Evolutionary conservation across 2,113 vertebrate species (phyloP).

Genomic region (Trogon melanurus): DNA sequence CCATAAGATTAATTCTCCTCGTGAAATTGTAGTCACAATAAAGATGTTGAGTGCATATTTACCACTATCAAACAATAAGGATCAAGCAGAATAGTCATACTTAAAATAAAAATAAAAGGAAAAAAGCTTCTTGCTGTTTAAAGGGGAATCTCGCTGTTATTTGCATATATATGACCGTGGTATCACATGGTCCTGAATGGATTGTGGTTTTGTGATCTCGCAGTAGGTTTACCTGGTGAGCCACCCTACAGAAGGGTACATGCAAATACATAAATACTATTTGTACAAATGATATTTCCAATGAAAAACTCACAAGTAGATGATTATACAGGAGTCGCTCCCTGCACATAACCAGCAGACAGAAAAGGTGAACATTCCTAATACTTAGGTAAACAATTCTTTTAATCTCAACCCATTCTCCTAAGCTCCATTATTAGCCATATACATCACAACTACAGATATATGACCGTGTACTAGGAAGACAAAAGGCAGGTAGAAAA

Average conservation of each 20-base stretch:
- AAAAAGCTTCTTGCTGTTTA: not conserved
- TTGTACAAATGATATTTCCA: not conserved
- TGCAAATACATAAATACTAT: not conserved
- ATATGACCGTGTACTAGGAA: not conserved
- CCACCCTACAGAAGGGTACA: not conserved
- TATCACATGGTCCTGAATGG: not conserved
- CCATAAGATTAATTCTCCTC: not conserved
- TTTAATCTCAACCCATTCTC: not conserved
- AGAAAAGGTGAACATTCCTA: not conserved
- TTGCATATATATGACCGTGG: not conserved
- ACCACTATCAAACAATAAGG: not conserved
- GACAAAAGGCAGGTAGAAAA: constrained; percentile 45
- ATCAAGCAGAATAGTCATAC: not conserved
- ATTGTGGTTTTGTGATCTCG: rapidly evolving
- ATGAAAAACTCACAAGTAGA: not conserved
- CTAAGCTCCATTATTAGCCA: not conserved
- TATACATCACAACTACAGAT: not conserved
- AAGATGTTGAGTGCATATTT: not conserved
- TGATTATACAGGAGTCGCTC: not conserved
- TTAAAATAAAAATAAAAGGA: not conserved
- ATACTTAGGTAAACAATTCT: not conserved
- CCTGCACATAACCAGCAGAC: not conserved
- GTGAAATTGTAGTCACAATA: not conserved
- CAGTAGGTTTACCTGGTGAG: not conserved
- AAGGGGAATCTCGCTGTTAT: not conserved